These are phyloP conservation scores for Accipiter cooperii DNA, from an alignment of 2,113 vertebrate genomes.

Conservation along the genomic window DNA sequence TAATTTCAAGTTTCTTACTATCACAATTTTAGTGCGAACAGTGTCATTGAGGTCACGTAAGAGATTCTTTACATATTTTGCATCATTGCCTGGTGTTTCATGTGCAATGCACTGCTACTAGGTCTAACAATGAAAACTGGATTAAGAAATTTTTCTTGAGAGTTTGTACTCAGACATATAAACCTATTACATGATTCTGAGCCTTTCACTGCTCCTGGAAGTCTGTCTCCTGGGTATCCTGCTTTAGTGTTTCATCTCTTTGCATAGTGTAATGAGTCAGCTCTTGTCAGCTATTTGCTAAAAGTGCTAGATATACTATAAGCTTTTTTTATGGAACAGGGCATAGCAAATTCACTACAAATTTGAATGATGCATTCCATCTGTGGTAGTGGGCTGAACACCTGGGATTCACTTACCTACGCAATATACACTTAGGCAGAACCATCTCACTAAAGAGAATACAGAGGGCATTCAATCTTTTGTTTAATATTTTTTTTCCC, in stretches of 20 bases:
- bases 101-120: not conserved
- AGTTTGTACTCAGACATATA: not conserved
- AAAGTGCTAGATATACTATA: not conserved
- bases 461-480: not conserved
- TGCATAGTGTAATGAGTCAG: not conserved
- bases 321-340: not conserved
- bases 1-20: not conserved
- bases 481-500: not conserved
- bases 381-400: not conserved
- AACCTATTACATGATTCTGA: not conserved
- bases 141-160: not conserved
- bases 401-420: too few relatives aligned
- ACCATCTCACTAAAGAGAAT: not conserved
- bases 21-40: not conserved
- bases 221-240: too few relatives aligned
- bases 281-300: not conserved
- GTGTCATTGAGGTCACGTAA: not conserved
- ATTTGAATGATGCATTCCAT: not conserved
- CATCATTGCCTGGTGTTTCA: not conserved
- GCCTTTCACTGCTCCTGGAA: not conserved
- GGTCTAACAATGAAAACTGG: not conserved
- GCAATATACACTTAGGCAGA: not conserved
- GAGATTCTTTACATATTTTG: not conserved
- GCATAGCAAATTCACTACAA: not conserved
- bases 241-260: not conserved